Evolutionary conservation across 2,888 invertebrate species (phyloP).

Genomic region (Argynnis bischoffii): DNA sequence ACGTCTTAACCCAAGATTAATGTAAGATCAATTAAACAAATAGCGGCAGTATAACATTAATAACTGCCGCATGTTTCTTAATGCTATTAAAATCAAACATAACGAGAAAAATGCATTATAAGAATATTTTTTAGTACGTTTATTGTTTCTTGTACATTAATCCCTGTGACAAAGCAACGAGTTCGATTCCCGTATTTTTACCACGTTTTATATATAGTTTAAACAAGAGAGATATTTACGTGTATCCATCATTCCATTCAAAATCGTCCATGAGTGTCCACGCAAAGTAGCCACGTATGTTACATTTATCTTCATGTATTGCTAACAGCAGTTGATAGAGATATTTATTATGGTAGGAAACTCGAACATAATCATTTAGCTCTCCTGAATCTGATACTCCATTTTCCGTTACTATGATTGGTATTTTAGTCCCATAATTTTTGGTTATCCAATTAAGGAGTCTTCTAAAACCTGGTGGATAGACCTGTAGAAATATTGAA

Average conservation of each 20-base stretch:
- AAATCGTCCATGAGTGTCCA: conserved; percentile 85
- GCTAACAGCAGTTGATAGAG: conserved; percentile 67
- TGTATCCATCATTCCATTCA: conserved; percentile 81
- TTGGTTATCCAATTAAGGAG: conserved; percentile 84
- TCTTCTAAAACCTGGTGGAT: conserved; percentile 84
- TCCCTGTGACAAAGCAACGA: too few relatives aligned
- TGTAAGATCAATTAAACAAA: conserved; percentile 6
- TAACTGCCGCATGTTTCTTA: not conserved
- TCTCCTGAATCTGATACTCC: conserved; percentile 79
- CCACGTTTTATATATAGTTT: not conserved
- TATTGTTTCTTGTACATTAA: too few relatives aligned
- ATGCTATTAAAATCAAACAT: too few relatives aligned
- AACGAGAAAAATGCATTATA: not conserved
- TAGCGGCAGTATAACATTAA: not conserved
- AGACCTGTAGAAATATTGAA: conserved; percentile 64
- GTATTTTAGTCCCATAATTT: conserved; percentile 80
- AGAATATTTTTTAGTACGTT: not conserved
- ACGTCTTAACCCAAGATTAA: not conserved
- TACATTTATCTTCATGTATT: conserved; percentile 66
- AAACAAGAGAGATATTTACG: conserved; percentile 48
- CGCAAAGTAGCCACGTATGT: conserved; percentile 79
- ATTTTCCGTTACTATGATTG: conserved; percentile 83
- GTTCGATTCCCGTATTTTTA: not conserved
- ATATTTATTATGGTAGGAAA: conserved; percentile 79
- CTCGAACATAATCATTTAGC: conserved; percentile 66